Evolutionary conservation across 2,113 vertebrate species (phyloP), one percentile per base, ranked within the genome.

Genomic region (Sinocyclocheilus grahami): DNA sequence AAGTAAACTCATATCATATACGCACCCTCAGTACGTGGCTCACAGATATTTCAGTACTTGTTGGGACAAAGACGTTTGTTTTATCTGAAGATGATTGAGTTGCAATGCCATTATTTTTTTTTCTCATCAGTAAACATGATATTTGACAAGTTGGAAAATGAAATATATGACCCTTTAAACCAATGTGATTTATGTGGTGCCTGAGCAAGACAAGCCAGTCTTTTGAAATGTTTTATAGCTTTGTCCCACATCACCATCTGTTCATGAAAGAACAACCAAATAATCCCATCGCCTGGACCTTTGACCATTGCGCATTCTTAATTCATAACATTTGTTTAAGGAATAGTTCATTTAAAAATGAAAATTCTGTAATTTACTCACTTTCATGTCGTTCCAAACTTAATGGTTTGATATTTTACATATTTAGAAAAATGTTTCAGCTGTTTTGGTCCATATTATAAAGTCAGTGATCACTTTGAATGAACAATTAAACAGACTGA

Each of bases 141-240:
- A 76, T 76, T 76, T 76, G 72, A 76, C 72, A 76, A 48, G 42
- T 24, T 76, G 22, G n/a, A 27, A 76, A 76, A 76, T 51, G 5
- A 48, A 80, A 80, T 9, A 62, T 39, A 80, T n/a, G 33, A 80
- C 20, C 53, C 51, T 79, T 79, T 80, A 62, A 80, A 80, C 4
- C 20, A 13, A 60, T n/a, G 33, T 67, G 79, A 81, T 65, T 82
- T 16, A 82, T 82, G 39, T 82, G n/a, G 60, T 30, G 39, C 39
- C 37, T 82, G 39, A 67, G n/a, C 74, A 76, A 76, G 42, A 76
- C n/a, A 46, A 37, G 30, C 11, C 30, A 79, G 77, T 79, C 33
- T 79, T 78, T 60, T 79, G 30, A 79, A 60, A 79, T 79, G n/a
- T 24, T 76, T 76, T 51, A 51, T 76, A 51, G 37, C 78, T 37